Base-by-base conservation (phyloP, 2,888 invertebrate species). In the Oeneis ivallda region DNA sequence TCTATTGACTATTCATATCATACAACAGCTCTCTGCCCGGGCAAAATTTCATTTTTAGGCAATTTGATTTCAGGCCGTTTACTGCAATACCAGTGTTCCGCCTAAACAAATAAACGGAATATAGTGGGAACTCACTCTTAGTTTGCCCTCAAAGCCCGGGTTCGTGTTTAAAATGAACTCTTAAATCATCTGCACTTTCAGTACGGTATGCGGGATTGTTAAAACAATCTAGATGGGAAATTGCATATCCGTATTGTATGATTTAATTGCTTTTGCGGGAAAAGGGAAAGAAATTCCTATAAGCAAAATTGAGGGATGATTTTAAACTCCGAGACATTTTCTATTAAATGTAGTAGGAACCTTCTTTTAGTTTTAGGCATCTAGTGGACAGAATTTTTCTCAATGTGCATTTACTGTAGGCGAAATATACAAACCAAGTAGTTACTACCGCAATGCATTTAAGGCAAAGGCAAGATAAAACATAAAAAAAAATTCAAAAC, bases 81-180 rank as follows among this genome's bases (percentile, higher is more conserved):
- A 15, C 8, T 15, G 17, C 2, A 2, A 3, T 15, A 7, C 17
- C 2, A 6, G 7, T 8, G 9, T 47, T 15, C 47, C 17, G 47
- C 17, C 9, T 47, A 17, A 47, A 47, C 19, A 50, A 26, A 11
- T 26, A 13, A 17, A 10, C 9, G 15, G 8, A 8, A 9, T 47
- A 19, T 19, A 19, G 39, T 19, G 41, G 41, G 17, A 56, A 56
- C 17, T 0, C 19, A 11, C 41, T 13, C 37, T 56, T 65, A 70
- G 67, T 71, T 71, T 67, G 65, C 63, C 68, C 59, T 68, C 68
- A 67, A 59, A 66, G 67, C 45, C 32, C 67, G 62, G 67, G 58
- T 64, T 63, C 63, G 60, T 62, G 67, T 70, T 54, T 71, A 58
- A 67, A 70, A 69, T 70, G 69, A 70, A 70, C 70, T 70, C 67